Evolutionary conservation across 2,113 vertebrate genomes (phyloP).

Genomic region (Pelvicachromis taeniatus): DNA sequence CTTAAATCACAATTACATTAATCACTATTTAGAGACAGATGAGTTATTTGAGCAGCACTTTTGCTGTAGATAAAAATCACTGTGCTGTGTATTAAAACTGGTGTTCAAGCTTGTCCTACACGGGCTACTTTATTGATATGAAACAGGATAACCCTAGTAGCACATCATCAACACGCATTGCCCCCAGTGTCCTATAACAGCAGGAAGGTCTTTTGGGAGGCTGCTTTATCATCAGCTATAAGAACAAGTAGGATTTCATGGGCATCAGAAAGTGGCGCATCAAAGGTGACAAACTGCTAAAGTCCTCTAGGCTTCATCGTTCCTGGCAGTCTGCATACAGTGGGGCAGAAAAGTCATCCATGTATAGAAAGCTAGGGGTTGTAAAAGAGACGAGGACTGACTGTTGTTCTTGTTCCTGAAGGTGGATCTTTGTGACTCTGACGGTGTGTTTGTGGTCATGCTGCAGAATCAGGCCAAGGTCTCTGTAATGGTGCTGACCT

Average conservation of each 20-base stretch:
- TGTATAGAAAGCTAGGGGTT: slow-evolving; percentile 20
- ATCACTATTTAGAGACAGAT: too few species aligned
- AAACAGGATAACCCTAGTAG: slow-evolving; percentile 36
- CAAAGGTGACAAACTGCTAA: slow-evolving; percentile 22
- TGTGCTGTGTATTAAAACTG: too few species aligned
- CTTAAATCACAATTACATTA: too few species aligned
- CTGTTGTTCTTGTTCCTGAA: too few species aligned
- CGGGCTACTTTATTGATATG: slow-evolving; percentile 23
- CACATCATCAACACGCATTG: slow-evolving; percentile 72
- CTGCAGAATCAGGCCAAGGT: too few species aligned
- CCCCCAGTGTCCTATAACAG: slow-evolving; percentile 20
- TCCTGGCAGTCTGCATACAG: slow-evolving; percentile 15
- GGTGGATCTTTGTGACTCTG: too few species aligned
- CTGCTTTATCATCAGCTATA: slow-evolving; percentile 48
- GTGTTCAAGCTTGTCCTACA: neutral
- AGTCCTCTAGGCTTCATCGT: slow-evolving; percentile 9
- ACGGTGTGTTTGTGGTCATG: too few species aligned
- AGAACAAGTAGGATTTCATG: slow-evolving; percentile 39
- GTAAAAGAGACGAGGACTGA: neutral
- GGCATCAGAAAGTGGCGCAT: slow-evolving; percentile 31
- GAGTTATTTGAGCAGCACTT: too few species aligned
- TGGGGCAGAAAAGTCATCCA: slow-evolving; percentile 37
- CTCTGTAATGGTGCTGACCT: too few species aligned
- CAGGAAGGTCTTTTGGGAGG: slow-evolving; percentile 47
- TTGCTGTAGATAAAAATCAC: too few species aligned